Evolutionary conservation across 2,888 invertebrate species (phyloP), one percentile per base, ranked within the genome.

Genomic region (Baronia brevicornis): DNA sequence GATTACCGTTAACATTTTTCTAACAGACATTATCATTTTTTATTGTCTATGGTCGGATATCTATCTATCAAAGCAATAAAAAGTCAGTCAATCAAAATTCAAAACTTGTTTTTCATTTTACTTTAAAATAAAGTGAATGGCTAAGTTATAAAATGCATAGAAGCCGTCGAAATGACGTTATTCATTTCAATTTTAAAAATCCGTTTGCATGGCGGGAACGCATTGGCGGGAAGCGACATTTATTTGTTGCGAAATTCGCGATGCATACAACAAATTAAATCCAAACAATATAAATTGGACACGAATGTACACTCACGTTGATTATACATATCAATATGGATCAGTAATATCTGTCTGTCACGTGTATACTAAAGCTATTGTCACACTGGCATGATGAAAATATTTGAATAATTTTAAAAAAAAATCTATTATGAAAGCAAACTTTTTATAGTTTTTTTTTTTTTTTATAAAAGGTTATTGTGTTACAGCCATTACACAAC

Each of bases 241-340:
- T 55, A 65, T 73, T 68, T 65, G 60, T 55, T 65, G 65, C 60
- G 56, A 60, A 65, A 64, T 60, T 51, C 47, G 53, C 56, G 52
- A 56, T 63, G 67, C 66, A 68, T 64, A 62, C 72, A 72, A 68
- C 67, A 69, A 77, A 74, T 74, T 67, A 65, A 69, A 70, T 61
- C 54, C 60, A 66, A 68, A 73, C 71, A 74, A 72, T 72, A 71
- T 73, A 71, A 75, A 75, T 75, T 64, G 62, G 62, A 77, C 75
- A 75, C 57, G 72, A 51, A 63, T 77, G 78, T 62, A 70, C 75
- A 71, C 74, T 75, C 66, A 62, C 50, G n/a, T 48, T 58, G 54
- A 11, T 3, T 19, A 11, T 23, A 28, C 28, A n/a, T 30, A 22
- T 5, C 7, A 10, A n/a, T n/a, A n/a, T n/a, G n/a, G n/a, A n/a